Conservation (phyloP, 2,113 vertebrate genomes). For the Recurvirostra avosetta region DNA sequence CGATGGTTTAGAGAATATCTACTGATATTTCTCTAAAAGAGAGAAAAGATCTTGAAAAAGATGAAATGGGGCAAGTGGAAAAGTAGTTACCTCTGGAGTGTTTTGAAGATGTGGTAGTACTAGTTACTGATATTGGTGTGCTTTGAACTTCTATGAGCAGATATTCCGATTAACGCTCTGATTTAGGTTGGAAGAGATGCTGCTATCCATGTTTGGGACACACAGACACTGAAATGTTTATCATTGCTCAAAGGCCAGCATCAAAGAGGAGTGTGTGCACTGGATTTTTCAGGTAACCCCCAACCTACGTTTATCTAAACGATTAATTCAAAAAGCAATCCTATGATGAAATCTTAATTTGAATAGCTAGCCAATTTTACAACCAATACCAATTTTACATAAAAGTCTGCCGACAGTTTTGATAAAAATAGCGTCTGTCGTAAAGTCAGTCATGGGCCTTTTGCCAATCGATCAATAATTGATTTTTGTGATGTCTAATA, state of each 20-base stretch:
- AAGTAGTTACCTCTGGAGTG: not conserved
- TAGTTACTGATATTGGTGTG: not conserved
- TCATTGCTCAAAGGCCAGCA: slow-evolving; percentile 92
- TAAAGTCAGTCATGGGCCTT: not conserved
- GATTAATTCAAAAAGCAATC: not conserved
- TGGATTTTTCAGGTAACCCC: slow-evolving; percentile 91
- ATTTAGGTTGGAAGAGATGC: slow-evolving; percentile 93
- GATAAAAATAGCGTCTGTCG: not conserved
- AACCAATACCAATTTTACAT: not conserved
- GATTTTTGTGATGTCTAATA: not conserved
- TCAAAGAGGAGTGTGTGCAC: slow-evolving; percentile 90
- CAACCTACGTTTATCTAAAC: not conserved
- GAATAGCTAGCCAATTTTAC: not conserved
- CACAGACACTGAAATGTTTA: slow-evolving; percentile 91
- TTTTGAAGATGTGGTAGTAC: not conserved
- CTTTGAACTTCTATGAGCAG: not conserved
- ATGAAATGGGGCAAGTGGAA: not conserved
- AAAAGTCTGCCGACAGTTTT: not conserved
- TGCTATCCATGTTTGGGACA: slow-evolving; percentile 93
- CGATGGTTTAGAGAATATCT: not conserved
- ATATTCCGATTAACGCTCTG: not conserved
- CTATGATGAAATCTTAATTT: not conserved
- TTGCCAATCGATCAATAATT: rapidly evolving
- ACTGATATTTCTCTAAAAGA: not conserved
- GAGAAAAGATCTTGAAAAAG: not conserved